Percentiles rank a stretch among this genome's conserved stretches.
phyloP scores from a whole-genome alignment of 2,113 vertebrate species.

The Psilopsiagon aymara region DNA sequence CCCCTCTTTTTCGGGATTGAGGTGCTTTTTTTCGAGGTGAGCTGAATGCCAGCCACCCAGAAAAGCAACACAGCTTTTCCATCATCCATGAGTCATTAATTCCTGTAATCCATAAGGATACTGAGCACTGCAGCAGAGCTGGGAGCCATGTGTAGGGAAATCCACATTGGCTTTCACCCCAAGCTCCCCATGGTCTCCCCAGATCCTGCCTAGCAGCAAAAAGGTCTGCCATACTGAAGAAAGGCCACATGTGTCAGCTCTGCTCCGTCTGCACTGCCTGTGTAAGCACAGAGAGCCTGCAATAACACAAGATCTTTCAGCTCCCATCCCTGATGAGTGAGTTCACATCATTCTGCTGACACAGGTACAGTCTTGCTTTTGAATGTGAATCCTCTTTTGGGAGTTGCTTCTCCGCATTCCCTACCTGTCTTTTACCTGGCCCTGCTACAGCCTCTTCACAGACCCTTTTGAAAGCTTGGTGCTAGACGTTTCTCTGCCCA shows the following conservation, averaged over 20 bases:
- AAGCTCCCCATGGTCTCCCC: neutral
- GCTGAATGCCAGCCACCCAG: neutral
- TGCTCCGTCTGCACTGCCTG: neutral
- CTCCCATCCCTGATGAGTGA: neutral
- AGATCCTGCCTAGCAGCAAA: neutral
- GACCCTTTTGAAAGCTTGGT: neutral
- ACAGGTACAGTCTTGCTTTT: neutral
- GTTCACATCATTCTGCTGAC: neutral
- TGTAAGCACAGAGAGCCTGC: neutral
- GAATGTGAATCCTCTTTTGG: neutral
- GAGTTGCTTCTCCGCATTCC: neutral
- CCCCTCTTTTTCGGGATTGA: neutral
- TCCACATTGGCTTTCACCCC: neutral
- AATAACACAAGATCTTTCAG: neutral
- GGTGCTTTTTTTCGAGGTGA: neutral
- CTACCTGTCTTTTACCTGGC: neutral
- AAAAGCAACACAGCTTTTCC: neutral
- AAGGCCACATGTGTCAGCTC: fast-evolving
- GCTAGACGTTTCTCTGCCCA: neutral
- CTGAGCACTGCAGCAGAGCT: neutral
- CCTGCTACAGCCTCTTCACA: neutral
- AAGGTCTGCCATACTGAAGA: neutral
- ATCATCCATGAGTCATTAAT: neutral
- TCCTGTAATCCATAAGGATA: neutral
- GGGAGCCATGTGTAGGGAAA: neutral